Conservation (phyloP, 1,140 invertebrate genomes). For the Zophobas atratus region DNA sequence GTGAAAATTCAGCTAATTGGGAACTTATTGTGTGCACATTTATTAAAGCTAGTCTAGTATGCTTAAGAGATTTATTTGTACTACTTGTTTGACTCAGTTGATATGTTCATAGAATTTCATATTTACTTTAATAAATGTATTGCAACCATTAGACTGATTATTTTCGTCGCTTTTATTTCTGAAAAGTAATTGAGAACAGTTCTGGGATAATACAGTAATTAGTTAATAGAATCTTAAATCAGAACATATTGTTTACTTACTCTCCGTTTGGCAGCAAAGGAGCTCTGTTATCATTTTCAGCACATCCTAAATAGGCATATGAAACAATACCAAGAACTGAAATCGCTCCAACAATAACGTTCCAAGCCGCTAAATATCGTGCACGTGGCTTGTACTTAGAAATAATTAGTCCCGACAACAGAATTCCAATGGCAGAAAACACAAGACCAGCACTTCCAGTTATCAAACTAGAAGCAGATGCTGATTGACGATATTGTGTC, state of each 20-base stretch:
- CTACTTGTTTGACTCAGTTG: too few species aligned
- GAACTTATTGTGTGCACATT: too few species aligned
- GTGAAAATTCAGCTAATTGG: too few species aligned
- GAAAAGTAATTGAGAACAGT: neutral
- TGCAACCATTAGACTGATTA: too few species aligned
- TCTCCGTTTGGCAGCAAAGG: conserved; percentile 68
- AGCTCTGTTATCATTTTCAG: conserved; percentile 72
- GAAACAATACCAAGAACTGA: conserved; percentile 77
- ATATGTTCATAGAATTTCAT: too few species aligned
- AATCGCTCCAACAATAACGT: conserved; percentile 78
- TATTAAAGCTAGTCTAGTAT: too few species aligned
- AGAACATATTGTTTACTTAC: conserved; percentile 60
- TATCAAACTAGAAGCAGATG: conserved; percentile 78
- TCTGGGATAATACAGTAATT: too few species aligned
- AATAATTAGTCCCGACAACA: conserved; percentile 79
- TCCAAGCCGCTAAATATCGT: conserved; percentile 80
- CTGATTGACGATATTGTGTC: conserved; percentile 81
- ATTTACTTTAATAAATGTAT: too few species aligned
- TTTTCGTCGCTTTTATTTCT: neutral
- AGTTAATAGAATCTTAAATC: too few species aligned
- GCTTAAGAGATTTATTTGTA: too few species aligned
- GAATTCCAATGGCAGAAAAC: conserved; percentile 81
- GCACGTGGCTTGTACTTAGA: conserved; percentile 80
- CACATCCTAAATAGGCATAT: conserved; percentile 81
- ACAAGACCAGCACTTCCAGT: conserved; percentile 81